These are phyloP conservation scores for Pristionchus exspectatus DNA, from an alignment of 2,888 invertebrate species.

Conservation along the genomic window DNA sequence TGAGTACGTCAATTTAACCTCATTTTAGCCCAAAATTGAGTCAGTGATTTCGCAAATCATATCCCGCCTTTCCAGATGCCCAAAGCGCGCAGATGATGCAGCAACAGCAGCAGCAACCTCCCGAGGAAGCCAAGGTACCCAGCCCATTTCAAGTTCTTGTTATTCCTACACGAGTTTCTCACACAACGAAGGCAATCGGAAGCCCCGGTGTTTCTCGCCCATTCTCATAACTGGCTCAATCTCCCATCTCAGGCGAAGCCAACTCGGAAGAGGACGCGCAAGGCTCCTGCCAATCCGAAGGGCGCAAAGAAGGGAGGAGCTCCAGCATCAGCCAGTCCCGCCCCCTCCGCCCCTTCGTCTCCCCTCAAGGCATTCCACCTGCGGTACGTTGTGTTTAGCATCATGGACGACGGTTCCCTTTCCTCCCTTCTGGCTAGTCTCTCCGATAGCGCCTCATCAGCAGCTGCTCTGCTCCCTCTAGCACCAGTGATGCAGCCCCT, in stretches of 20 bases:
- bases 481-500: neutral
- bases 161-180: neutral
- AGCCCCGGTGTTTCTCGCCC: neutral
- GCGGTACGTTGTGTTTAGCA: neutral
- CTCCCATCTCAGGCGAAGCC: conserved; percentile 66
- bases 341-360: conserved; percentile 26
- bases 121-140: conserved; percentile 32
- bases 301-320: conserved; percentile 60
- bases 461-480: neutral
- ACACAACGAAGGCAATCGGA: neutral
- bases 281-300: conserved; percentile 68
- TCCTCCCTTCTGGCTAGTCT: neutral
- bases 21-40: neutral
- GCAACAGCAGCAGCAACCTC: conserved; percentile 43
- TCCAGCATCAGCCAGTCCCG: conserved; percentile 56
- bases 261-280: conserved; percentile 70
- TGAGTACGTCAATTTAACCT: conserved; percentile 15
- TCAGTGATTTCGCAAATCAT: no score
- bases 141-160: neutral
- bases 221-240: conserved; percentile 15
- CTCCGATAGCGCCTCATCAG: neutral
- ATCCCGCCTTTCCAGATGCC: conserved; percentile 2
- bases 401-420: neutral
- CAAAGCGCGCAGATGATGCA: conserved; percentile 53
- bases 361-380: conserved; percentile 41